These are phyloP conservation scores for Acestrorhynchus altus DNA, from an alignment of 2,797 vertebrate species.

Conservation along the genomic window DNA sequence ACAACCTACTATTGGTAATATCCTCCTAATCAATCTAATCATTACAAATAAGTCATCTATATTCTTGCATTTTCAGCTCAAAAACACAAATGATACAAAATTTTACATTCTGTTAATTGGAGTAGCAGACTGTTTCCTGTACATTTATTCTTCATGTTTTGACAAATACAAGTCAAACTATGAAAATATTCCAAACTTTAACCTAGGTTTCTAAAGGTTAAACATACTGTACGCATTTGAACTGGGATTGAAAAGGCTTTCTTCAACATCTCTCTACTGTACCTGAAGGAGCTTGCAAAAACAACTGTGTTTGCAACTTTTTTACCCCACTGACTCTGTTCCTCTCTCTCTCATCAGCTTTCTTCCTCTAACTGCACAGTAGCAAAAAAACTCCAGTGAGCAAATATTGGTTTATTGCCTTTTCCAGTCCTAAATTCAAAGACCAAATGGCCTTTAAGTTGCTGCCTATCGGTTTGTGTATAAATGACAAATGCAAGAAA, in stretches of 20 bases:
- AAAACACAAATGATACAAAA: too few species aligned
- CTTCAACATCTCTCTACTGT: not conserved
- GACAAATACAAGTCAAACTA: too few species aligned
- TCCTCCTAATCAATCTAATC: too few species aligned
- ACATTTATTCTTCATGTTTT: too few species aligned
- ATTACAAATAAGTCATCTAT: too few species aligned
- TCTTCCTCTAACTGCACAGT: not conserved
- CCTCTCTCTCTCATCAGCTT: not conserved
- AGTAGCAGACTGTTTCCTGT: too few species aligned
- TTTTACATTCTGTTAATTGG: too few species aligned
- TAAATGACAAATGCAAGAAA: constrained; percentile 7
- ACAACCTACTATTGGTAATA: too few species aligned
- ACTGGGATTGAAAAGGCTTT: not conserved
- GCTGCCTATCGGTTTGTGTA: constrained; percentile 26
- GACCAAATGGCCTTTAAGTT: constrained; percentile 31
- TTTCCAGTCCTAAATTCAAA: constrained; percentile 26
- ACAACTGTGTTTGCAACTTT: not conserved
- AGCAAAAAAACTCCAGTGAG: not conserved
- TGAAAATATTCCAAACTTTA: too few species aligned
- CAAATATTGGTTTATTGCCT: constrained; percentile 25
- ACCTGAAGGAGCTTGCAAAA: not conserved
- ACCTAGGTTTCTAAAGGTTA: too few species aligned
- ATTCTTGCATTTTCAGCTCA: too few species aligned
- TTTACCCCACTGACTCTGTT: not conserved
- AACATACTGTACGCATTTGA: not conserved